Percentiles rank a stretch among this genome's conserved stretches.
These are phyloP conservation scores for Drosophila neotestacea DNA, from an alignment of 2,888 invertebrate species.

Conservation along the genomic window DNA sequence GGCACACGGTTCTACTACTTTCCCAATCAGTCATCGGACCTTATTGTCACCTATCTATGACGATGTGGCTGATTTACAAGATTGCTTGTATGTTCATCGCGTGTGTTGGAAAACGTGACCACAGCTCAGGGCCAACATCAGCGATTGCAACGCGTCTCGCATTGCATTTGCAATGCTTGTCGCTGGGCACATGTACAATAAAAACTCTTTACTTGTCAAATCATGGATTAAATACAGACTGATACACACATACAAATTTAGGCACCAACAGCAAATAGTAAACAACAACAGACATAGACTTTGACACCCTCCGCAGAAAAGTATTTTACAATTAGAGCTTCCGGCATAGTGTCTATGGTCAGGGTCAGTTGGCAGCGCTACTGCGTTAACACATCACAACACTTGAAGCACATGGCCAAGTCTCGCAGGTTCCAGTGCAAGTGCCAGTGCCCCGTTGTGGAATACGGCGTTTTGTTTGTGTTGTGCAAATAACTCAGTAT, in stretches of 20 bases:
- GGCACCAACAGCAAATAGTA: slow-evolving; percentile 3
- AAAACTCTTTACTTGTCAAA: slow-evolving; percentile 11
- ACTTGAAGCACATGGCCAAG: slow-evolving; percentile 43
- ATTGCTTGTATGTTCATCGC: slow-evolving; percentile 29
- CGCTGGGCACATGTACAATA: slow-evolving; percentile 25
- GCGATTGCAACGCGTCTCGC: slow-evolving; percentile 43
- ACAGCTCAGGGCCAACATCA: slow-evolving; percentile 35
- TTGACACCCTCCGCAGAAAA: slow-evolving; percentile 5
- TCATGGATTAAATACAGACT: slow-evolving; percentile 8
- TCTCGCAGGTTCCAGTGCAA: slow-evolving; percentile 8
- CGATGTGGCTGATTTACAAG: slow-evolving; percentile 16
- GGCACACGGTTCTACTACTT: background rate
- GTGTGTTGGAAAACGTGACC: slow-evolving; percentile 73
- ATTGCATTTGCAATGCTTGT: slow-evolving; percentile 40
- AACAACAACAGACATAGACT: background rate
- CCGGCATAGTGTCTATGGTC: slow-evolving; percentile 70
- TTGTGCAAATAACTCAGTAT: slow-evolving; percentile 45
- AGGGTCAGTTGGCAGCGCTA: slow-evolving; percentile 52
- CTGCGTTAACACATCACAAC: background rate
- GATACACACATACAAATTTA: background rate
- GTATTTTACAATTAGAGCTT: slow-evolving; percentile 44
- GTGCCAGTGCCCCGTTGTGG: background rate
- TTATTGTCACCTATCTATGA: slow-evolving; percentile 24
- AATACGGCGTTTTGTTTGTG: slow-evolving; percentile 37
- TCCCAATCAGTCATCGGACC: slow-evolving; percentile 30